Conservation (phyloP, 1,140 invertebrate genomes). For the Physella acuta region DNA sequence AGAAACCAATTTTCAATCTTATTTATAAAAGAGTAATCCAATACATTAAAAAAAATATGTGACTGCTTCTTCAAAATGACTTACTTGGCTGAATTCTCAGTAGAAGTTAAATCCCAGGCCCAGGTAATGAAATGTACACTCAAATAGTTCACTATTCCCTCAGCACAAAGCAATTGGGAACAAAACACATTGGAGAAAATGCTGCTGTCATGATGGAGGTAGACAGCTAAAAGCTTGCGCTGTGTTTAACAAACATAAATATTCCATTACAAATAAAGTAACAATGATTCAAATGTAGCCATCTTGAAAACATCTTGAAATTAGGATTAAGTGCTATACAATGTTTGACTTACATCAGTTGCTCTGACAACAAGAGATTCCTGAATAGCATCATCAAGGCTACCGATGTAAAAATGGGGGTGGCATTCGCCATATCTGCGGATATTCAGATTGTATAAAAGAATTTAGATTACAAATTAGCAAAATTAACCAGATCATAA, state of each 20-base stretch:
- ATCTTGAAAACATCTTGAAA: too few relatives aligned
- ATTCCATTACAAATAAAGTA: too few relatives aligned
- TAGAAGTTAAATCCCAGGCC: constrained; percentile 91
- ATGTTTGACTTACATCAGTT: constrained; percentile 75
- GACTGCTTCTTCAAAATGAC: too few relatives aligned
- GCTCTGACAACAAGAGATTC: constrained; percentile 78
- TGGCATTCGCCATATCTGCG: constrained; percentile 71
- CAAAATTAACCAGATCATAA: too few relatives aligned
- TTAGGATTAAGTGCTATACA: too few relatives aligned
- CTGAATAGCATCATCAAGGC: constrained; percentile 83
- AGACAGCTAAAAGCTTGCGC: constrained; percentile 87
- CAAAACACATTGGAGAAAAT: constrained; percentile 95
- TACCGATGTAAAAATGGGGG: constrained; percentile 87
- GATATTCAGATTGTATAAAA: too few relatives aligned
- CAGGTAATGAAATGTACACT: constrained; percentile 86
- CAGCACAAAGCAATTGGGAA: constrained; percentile 86
- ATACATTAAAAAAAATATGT: too few relatives aligned
- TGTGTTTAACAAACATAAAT: too few relatives aligned
- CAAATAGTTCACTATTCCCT: constrained; percentile 83
- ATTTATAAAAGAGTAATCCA: constrained; percentile 27
- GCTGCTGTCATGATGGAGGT: constrained; percentile 91
- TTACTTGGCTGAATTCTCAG: constrained; percentile 80
- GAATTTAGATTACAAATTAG: too few relatives aligned
- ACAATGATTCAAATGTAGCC: too few relatives aligned
- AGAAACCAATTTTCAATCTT: not conserved